Evolutionary conservation across 2,113 vertebrate species (phyloP), one percentile per base, ranked within the genome.

Genomic region (Paracanthobrama guichenoti): DNA sequence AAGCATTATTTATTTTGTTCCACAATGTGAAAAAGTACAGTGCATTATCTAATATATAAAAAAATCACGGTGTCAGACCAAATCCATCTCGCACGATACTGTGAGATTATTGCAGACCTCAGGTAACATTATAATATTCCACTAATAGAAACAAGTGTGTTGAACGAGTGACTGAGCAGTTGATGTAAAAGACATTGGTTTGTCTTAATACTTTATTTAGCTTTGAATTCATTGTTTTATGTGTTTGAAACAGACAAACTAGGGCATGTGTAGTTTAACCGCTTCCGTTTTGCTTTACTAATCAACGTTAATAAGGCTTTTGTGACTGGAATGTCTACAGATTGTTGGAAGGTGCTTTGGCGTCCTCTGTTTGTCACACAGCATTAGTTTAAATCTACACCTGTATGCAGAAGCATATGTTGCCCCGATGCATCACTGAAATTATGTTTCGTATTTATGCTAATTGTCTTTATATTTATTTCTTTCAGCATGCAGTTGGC

Each of bases 11-110:
- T 57, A 78, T 72, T 53, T 57, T 62, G 79, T 79, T 79, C 39
- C n/a, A 26, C 35, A 73, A 6, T 64, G 86, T 87, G 66, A 81
- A 69, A 76, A 76, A 55, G 22, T 16, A 20, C 83, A 69, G 73
- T 31, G 24, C 73, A 42, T 60, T 24, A 42, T 39, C 22, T 59
- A 78, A 4, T 42, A 48, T n/a, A 73, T 16, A 8, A 9, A 6
- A 46, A 48, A 71, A 71, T 71, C 67, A 71, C 39, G 6, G 67
- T 42, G 35, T 67, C 69, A 13, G 46, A 75, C 72, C 72, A 75
- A 75, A 75, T 28, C 46, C 13, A 10, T 53, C 44, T 48, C 44
- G 16, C 44, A 50, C 11, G n/a, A 74, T 11, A 53, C 72, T 75
- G 72, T 55, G 11, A 77, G 26, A 35, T 39, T 57, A 57, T 39